Percentiles rank a stretch among this genome's conserved stretches.
These are phyloP conservation scores for Dicranocentrus wangi DNA, from an alignment of 2,888 invertebrate genomes.

Conservation along the genomic window DNA sequence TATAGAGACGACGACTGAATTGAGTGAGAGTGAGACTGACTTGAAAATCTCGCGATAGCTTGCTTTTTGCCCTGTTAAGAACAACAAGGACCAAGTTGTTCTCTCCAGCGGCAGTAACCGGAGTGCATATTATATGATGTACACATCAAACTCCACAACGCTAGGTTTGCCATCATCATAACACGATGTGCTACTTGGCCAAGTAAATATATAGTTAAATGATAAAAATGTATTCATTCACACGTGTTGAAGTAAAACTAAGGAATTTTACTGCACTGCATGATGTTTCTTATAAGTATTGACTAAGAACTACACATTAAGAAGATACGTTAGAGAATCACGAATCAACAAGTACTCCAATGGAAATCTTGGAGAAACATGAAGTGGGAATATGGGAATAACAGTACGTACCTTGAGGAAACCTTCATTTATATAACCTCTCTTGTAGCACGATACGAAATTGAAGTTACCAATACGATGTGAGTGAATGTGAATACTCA, in stretches of 20 bases:
- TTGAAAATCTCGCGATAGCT: no score
- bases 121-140: constrained; percentile 5
- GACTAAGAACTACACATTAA: neutral
- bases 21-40: no score
- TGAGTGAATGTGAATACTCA: neutral
- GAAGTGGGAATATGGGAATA: neutral
- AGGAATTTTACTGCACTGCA: neutral
- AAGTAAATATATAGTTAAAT: constrained; percentile 10
- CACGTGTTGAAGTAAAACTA: neutral
- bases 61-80: neutral
- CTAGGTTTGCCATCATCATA: neutral
- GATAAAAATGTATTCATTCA: constrained; percentile 3
- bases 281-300: neutral
- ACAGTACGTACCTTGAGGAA: neutral
- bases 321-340: constrained; percentile 26
- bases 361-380: no score
- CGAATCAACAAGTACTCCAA: constrained; percentile 49
- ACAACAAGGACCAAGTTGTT: constrained; percentile 41
- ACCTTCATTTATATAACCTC: neutral
- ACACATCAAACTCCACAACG: no score
- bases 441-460: no score
- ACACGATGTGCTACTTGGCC: constrained; percentile 47
- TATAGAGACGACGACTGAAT: no score
- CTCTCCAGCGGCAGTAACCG: constrained; percentile 44
- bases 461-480: neutral